phyloP scores from a whole-genome alignment of 2,113 vertebrate genomes.

The Bathybates hornii region DNA sequence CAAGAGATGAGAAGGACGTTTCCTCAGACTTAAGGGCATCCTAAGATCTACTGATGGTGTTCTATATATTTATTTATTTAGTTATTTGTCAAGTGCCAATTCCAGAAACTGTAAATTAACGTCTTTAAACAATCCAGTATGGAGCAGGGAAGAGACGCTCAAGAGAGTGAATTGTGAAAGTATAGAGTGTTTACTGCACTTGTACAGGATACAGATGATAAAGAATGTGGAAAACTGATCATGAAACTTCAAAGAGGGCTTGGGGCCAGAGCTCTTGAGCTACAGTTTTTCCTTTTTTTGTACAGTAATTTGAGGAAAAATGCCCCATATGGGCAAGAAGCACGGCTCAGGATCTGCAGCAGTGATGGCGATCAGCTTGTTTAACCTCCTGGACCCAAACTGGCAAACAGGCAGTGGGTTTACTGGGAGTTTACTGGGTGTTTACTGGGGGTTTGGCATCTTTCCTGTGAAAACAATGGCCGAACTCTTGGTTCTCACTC shows the following conservation, averaged over 20 bases:
- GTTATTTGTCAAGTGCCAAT: conserved; percentile 90
- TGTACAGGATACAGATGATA: background rate
- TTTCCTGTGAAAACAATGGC: conserved; percentile 13
- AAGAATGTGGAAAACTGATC: background rate
- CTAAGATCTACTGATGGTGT: conserved; percentile 10
- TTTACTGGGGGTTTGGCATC: background rate
- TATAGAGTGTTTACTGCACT: background rate
- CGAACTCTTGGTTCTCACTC: background rate
- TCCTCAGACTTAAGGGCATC: background rate
- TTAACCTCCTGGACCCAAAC: conserved; percentile 20
- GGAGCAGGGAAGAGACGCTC: conserved; percentile 10
- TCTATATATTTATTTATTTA: conserved; percentile 66
- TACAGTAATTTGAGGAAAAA: conserved; percentile 22
- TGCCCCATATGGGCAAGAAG: background rate
- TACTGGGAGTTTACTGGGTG: background rate
- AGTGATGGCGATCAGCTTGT: background rate
- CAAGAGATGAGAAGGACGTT: background rate
- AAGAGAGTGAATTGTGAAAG: background rate
- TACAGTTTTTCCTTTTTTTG: background rate
- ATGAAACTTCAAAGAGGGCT: background rate
- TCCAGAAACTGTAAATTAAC: conserved; percentile 36
- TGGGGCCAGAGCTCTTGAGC: background rate
- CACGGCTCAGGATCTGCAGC: conserved; percentile 49
- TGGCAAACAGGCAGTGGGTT: conserved; percentile 5
- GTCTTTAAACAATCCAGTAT: conserved; percentile 58